Base-by-base conservation (phyloP, 2,797 vertebrate genomes). In the Cynodonichthys magdalenae region DNA sequence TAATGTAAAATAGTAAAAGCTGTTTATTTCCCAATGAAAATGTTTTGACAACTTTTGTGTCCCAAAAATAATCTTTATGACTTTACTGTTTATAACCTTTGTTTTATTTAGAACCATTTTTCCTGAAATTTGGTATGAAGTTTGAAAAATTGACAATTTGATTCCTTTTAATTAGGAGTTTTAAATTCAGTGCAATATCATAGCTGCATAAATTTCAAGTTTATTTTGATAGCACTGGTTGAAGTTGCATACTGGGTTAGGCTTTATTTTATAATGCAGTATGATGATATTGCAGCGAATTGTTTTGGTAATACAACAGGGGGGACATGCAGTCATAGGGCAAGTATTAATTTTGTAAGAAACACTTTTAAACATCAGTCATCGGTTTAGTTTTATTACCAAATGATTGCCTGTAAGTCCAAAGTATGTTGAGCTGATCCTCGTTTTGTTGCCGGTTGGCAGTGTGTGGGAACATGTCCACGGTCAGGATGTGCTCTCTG, bases 401-500 rank as follows among this genome's bases (percentile, higher is more conserved):
- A 34, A 11, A 42, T 54, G 18, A 54, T 66, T 64, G 59, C 46
- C 75, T 48, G 1, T 7, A 49, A 41, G 44, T 72, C 53, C 36
- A 27, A 48, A 14, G 51, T 12, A 1, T 27, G 28, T 59, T 71
- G 53, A 60, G 63, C 66, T 82, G 67, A 69, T 83, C 56, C 18
- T 56, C 51, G 20, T 55, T 78, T 76, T 75, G 65, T 71, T 62
- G 59, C 58, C 62, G 60, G 68, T 66, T 64, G 79, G 66, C 75
- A 61, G 55, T 12, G 15, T 66, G 65, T 74, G 64, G 61, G 80
- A 63, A 64, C 74, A 31, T 63, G 75, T 63, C 47, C 69, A 52
- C 47, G 67, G 75, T 79, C 86, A 64, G 83, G 69, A 89, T 83
- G 84, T 42, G 39, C 59, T 68, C 81, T 76, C 79, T 86, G 87